Evolutionary conservation across 2,888 invertebrate species (phyloP).

Genomic region (Incurvaria masculella): DNA sequence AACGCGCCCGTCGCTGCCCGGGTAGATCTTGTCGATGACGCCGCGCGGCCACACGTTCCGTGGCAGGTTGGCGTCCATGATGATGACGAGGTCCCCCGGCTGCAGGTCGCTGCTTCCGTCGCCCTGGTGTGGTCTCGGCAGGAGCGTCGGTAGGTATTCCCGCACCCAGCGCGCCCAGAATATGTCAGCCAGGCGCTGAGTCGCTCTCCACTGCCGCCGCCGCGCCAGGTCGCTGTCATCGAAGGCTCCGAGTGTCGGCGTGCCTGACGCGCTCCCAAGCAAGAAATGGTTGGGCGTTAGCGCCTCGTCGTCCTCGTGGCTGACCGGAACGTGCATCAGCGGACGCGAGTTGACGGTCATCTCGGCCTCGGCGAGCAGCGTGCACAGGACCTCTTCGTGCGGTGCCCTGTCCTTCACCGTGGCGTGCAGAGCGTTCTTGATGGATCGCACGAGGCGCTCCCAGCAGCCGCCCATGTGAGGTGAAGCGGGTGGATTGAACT

Average conservation of each 20-base stretch:
- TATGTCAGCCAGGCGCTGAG: constrained; percentile 2
- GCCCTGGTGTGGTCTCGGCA: not conserved
- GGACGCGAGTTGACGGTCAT: constrained; percentile 12
- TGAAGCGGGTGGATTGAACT: not conserved
- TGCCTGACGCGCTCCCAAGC: constrained; percentile 13
- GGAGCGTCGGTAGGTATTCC: constrained; percentile 18
- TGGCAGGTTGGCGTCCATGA: constrained; percentile 1
- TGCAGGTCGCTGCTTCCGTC: not conserved
- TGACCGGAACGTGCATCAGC: constrained; percentile 12
- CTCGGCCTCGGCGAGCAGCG: constrained; percentile 13
- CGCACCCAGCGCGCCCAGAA: constrained; percentile 20
- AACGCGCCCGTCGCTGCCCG: not conserved
- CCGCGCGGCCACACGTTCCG: constrained; percentile 1
- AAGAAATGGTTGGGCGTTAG: constrained; percentile 22
- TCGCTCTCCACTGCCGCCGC: constrained; percentile 5
- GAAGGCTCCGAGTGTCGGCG: constrained; percentile 12
- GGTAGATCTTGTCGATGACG: not conserved
- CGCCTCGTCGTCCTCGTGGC: constrained; percentile 15
- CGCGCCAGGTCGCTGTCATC: constrained; percentile 8
- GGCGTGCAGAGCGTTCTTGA: constrained; percentile 1
- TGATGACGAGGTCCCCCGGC: not conserved
- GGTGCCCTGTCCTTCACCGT: not conserved
- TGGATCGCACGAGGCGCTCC: not conserved
- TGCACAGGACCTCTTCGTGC: constrained; percentile 11
- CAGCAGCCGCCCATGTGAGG: not conserved